phyloP scores from a whole-genome alignment of 2,888 invertebrate species.

The Erpobdella octoculata region DNA sequence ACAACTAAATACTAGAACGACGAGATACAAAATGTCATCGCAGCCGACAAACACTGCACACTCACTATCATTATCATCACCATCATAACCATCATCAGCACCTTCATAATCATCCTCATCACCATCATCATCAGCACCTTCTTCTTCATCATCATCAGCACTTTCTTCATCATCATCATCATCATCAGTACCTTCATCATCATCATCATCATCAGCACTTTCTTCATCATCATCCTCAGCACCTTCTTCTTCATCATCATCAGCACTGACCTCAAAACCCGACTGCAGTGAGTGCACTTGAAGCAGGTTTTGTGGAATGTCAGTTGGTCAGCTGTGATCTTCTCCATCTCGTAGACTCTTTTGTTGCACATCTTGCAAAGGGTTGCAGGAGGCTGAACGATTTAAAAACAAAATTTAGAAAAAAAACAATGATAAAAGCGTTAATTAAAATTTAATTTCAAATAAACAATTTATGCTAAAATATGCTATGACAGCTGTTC shows the following conservation, averaged over 20 bases:
- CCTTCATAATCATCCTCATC: background rate
- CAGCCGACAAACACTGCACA: too few relatives aligned
- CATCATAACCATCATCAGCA: background rate
- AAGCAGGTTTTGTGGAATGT: slow-evolving; percentile 91
- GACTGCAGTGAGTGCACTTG: slow-evolving; percentile 82
- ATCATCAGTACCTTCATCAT: background rate
- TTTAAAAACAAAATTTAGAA: background rate
- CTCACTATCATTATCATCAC: background rate
- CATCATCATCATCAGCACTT: background rate
- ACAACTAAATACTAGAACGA: background rate
- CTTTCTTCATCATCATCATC: background rate
- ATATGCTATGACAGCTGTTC: background rate
- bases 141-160: background rate
- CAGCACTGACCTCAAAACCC: slow-evolving; percentile 67
- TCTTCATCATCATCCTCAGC: background rate
- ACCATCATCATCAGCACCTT: background rate
- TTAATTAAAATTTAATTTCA: background rate
- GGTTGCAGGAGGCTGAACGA: slow-evolving; percentile 15
- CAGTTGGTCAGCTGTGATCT: slow-evolving; percentile 79
- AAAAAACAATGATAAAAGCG: background rate
- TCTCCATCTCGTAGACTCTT: slow-evolving; percentile 91
- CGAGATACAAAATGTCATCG: background rate
- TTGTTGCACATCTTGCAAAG: slow-evolving; percentile 74
- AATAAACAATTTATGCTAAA: background rate
- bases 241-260: slow-evolving; percentile 46